Conservation (phyloP, 2,113 vertebrate species). For the Charadrius vociferus region DNA sequence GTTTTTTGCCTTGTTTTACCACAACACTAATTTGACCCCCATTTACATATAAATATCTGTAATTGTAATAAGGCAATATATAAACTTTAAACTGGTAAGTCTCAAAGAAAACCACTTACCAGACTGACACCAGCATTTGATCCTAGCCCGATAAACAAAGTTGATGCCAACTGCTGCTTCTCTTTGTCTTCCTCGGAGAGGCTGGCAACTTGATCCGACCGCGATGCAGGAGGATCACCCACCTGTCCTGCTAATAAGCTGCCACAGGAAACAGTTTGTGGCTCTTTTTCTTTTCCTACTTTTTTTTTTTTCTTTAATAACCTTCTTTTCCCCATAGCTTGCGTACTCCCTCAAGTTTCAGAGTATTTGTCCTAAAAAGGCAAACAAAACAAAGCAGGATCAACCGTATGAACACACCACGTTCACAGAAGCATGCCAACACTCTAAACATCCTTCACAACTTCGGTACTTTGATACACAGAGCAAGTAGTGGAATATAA, state of each 20-base stretch:
- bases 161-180: conserved; percentile 89
- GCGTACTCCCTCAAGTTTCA: conserved; percentile 89
- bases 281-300: conserved; percentile 53
- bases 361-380: conserved; percentile 75
- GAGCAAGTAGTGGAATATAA: background rate
- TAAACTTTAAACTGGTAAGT: background rate
- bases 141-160: conserved; percentile 88
- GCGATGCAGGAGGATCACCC: background rate
- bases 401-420: background rate
- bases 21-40: background rate
- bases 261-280: conserved; percentile 53
- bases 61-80: background rate
- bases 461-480: background rate
- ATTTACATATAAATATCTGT: background rate
- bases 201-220: background rate
- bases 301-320: conserved; percentile 83
- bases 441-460: background rate
- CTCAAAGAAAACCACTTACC: conserved; percentile 75
- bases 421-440: background rate
- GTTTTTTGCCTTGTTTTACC: background rate
- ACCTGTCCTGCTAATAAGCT: conserved; percentile 43
- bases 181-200: conserved; percentile 78
- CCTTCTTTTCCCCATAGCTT: conserved; percentile 95
- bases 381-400: background rate
- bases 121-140: conserved; percentile 81